Evolutionary conservation across 2,888 invertebrate species (phyloP).

Genomic region (Adela reaumurella): DNA sequence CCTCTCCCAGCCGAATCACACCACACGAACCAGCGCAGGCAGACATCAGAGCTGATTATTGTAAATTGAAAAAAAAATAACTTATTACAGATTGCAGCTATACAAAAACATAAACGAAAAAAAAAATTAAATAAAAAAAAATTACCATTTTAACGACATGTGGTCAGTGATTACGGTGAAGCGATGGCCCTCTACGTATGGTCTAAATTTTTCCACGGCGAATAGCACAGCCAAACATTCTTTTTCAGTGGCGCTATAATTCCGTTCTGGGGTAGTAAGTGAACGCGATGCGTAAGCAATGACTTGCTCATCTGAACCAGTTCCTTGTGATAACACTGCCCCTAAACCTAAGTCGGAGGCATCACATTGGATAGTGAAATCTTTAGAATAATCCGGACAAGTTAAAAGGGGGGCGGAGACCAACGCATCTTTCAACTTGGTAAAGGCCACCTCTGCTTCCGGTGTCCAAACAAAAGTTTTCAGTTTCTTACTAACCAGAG

Average conservation of each 20-base stretch:
- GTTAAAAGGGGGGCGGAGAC: neutral
- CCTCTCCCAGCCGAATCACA: no score
- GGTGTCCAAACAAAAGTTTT: neutral
- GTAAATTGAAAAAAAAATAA: no score
- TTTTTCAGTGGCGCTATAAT: slow-evolving; percentile 5
- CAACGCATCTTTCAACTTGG: neutral
- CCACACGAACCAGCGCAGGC: no score
- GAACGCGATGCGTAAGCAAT: slow-evolving; percentile 7
- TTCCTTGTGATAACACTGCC: slow-evolving; percentile 7
- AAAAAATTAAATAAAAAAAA: no score
- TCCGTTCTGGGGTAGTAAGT: slow-evolving; percentile 1
- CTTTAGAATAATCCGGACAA: slow-evolving; percentile 4
- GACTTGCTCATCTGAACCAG: slow-evolving; percentile 4
- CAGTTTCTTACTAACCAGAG: no score
- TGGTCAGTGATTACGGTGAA: slow-evolving; percentile 9
- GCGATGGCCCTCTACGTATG: slow-evolving; percentile 7
- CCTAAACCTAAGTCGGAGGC: slow-evolving; percentile 8
- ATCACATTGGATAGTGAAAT: slow-evolving; percentile 6
- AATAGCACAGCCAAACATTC: slow-evolving; percentile 8
- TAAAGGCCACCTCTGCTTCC: neutral
- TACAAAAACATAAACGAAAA: no score
- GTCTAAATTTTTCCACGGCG: slow-evolving; percentile 8
- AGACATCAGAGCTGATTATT: no score
- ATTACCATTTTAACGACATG: slow-evolving; percentile 7
- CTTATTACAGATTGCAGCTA: no score